Base-by-base conservation (phyloP, 30 jellyfish, hydroid and myxozoan species). In the Aurelia sp. region DNA sequence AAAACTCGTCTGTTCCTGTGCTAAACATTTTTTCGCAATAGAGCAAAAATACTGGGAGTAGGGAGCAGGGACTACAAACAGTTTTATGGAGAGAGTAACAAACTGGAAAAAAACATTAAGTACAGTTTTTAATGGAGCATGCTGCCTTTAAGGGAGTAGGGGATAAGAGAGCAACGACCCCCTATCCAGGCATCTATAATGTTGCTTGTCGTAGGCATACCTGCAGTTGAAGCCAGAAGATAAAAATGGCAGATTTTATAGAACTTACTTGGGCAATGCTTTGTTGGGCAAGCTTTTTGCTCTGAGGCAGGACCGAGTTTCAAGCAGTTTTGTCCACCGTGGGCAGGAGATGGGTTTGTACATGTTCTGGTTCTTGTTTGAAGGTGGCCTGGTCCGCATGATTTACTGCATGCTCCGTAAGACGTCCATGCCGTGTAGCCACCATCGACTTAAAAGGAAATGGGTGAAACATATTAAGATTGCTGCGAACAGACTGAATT, bases 261-360 rank as follows among this genome's bases (percentile, higher is more conserved):
- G 31, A 11, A 67, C 81, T 79, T 47, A 79, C 90, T 41, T 63
- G 82, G 82, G 51, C 90, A 79, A 51, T 71, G 21, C 8, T 64
- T 40, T 20, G 64, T 47, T 71, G 66, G 44, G 62, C 90, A 79
- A 35, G 66, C 21, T 66, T 71, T 44, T 21, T 23, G 11, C 62
- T 79, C 82, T 18, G 22, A 17, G 31, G 90, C 51, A 63, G 69
- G 20, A 4, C 90, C 92, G 13, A 68, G 35, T 58, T 10, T 37
- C 41, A 19, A 23, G 19, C 90, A 79, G 75, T 64, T 72, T 27
- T 41, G 47, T 13, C 90, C 90, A 30, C 82, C 90, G 41, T 79
- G 0, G 31, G 69, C 71, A n/a, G 90, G 90, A 18, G 58, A 17
- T 63, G 90, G 90, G 70, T 79, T 79, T 9, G 90, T 79, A 72